Evolutionary conservation across 2,113 vertebrate species (phyloP).

Genomic region (Catharus fuscescens): DNA sequence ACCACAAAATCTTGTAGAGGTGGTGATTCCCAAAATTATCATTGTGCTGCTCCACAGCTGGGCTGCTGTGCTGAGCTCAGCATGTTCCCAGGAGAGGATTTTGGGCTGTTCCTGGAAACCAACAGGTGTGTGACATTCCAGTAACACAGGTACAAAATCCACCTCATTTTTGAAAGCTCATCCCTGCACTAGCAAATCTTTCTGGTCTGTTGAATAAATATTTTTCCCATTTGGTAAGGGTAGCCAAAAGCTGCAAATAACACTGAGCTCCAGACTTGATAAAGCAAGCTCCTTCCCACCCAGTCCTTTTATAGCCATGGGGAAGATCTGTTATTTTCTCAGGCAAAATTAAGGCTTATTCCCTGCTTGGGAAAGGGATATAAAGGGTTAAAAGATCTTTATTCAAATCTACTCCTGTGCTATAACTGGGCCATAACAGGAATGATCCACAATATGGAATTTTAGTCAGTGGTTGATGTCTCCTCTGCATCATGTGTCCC

Average conservation of each 20-base stretch:
- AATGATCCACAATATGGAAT: background rate
- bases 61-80: background rate
- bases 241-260: conserved; percentile 58
- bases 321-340: background rate
- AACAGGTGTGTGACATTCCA: too few relatives aligned
- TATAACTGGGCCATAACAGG: background rate
- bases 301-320: background rate
- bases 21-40: background rate
- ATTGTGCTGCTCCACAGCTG: background rate
- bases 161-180: accelerated
- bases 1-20: accelerated
- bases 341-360: background rate
- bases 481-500: background rate
- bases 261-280: conserved; percentile 23
- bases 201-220: background rate
- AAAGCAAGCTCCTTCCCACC: background rate
- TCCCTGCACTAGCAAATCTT: background rate
- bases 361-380: background rate
- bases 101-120: background rate
- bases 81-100: conserved; percentile 71
- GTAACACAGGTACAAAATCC: background rate
- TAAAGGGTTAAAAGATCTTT: background rate
- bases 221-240: conserved; percentile 48
- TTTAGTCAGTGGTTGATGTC: background rate
- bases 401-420: background rate